Percentiles rank a stretch among this genome's conserved stretches.
phyloP scores from a whole-genome alignment of 1,140 invertebrate genomes.

The Drosophila equinoxialis region DNA sequence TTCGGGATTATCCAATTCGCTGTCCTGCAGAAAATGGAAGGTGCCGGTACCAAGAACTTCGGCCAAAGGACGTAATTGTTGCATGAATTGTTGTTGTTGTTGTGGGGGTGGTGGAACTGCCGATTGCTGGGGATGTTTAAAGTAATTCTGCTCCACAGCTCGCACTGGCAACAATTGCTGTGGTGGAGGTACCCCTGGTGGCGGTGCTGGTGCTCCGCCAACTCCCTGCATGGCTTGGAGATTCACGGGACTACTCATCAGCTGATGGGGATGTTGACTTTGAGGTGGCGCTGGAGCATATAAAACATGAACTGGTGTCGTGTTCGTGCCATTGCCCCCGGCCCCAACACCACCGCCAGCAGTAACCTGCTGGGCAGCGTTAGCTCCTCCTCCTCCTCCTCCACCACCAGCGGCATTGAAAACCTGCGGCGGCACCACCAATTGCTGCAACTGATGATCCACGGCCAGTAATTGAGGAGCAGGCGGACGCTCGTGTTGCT shows the following conservation, averaged over 20 bases:
- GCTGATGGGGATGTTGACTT: constrained; percentile 59
- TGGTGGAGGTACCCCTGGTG: constrained; percentile 32
- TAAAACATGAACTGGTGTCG: constrained; percentile 77
- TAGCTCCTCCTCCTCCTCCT: constrained; percentile 42
- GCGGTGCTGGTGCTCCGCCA: constrained; percentile 33
- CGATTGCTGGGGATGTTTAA: constrained; percentile 84
- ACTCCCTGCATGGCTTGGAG: constrained; percentile 65
- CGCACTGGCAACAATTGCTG: constrained; percentile 75
- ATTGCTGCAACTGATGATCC: constrained; percentile 33
- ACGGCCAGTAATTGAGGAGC: constrained; percentile 25
- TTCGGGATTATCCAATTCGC: constrained; percentile 89
- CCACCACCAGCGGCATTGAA: constrained; percentile 38
- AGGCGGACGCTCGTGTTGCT: constrained; percentile 23
- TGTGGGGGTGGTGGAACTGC: constrained; percentile 46
- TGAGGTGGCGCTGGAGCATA: constrained; percentile 81
- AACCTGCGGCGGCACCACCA: constrained; percentile 42
- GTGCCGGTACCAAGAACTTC: constrained; percentile 88
- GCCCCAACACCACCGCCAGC: constrained; percentile 31
- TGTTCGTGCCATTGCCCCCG: constrained; percentile 32
- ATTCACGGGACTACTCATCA: constrained; percentile 73
- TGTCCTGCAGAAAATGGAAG: constrained; percentile 91
- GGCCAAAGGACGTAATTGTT: constrained; percentile 86
- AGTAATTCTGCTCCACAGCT: constrained; percentile 85
- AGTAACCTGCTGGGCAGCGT: constrained; percentile 24
- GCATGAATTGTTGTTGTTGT: constrained; percentile 77